Conservation (phyloP, 2,113 vertebrate genomes). For the Cyprinodon tularosa region DNA sequence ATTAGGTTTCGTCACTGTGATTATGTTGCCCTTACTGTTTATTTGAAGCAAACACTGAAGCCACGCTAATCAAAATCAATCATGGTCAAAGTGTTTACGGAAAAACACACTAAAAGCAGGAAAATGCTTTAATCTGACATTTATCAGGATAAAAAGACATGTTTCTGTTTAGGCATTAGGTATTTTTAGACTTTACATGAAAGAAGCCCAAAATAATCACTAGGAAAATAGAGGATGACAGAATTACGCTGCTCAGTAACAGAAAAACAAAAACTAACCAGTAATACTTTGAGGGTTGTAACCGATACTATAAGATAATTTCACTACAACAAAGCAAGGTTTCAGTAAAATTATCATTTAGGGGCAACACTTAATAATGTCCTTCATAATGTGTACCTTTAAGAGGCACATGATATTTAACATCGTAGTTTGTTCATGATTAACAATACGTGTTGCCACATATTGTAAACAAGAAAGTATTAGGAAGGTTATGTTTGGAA, state of each 20-base stretch:
- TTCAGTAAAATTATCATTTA: no score
- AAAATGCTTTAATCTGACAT: not conserved
- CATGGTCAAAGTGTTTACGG: not conserved
- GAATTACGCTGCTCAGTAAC: no score
- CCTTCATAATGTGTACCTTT: no score
- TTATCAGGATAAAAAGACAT: not conserved
- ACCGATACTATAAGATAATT: no score
- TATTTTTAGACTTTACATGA: not conserved
- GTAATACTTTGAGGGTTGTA: not conserved
- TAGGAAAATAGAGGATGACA: not conserved
- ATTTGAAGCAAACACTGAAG: not conserved
- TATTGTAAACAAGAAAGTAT: not conserved
- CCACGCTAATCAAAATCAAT: not conserved
- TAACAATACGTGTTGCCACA: not conserved
- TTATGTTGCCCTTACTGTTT: not conserved
- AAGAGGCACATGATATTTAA: no score
- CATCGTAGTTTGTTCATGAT: not conserved
- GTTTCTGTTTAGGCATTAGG: not conserved
- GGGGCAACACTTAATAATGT: no score
- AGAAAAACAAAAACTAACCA: not conserved
- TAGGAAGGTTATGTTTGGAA: fast-evolving
- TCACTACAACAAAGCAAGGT: no score
- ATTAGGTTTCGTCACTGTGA: not conserved
- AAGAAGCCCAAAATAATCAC: not conserved
- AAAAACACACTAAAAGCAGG: not conserved